Percentiles rank a stretch among this genome's conserved stretches.
These are phyloP conservation scores for Lutraria rhynchaena DNA, from an alignment of 1,140 invertebrate genomes.

Conservation along the genomic window DNA sequence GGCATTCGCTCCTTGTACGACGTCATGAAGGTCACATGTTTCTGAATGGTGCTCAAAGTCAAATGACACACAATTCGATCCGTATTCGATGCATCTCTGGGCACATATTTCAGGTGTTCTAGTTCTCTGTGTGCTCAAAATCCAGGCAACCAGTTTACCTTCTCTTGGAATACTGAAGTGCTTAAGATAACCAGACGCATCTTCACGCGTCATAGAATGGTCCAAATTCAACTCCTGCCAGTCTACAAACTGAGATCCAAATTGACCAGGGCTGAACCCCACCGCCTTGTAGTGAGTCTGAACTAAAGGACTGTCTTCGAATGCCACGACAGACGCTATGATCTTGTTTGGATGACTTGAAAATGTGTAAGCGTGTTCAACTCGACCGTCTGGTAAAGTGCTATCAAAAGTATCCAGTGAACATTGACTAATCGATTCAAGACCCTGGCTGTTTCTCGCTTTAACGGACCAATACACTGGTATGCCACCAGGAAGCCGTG, in stretches of 20 bases:
- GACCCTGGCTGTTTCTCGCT: constrained; percentile 37
- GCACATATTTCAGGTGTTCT: constrained; percentile 18
- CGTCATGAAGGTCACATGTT: constrained; percentile 46
- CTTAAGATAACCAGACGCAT: constrained; percentile 16
- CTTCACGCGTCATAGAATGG: constrained; percentile 12
- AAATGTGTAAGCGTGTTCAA: constrained; percentile 32
- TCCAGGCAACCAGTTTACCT: constrained; percentile 26
- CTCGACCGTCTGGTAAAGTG: constrained; percentile 38
- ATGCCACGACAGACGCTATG: constrained; percentile 15
- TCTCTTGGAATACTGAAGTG: constrained; percentile 33
- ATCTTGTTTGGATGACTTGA: constrained; percentile 36
- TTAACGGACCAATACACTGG: constrained; percentile 40
- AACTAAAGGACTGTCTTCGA: constrained; percentile 35
- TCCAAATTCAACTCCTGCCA: constrained; percentile 27
- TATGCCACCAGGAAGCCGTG: constrained; percentile 35
- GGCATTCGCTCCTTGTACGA: constrained; percentile 22
- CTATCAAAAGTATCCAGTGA: constrained; percentile 39
- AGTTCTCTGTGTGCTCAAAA: neutral
- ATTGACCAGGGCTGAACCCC: constrained; percentile 42
- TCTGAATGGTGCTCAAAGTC: constrained; percentile 43
- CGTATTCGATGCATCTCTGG: constrained; percentile 7
- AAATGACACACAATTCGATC: constrained; percentile 39
- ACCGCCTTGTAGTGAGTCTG: constrained; percentile 44
- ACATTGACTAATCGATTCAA: constrained; percentile 14
- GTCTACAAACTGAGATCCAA: constrained; percentile 28